These are phyloP conservation scores for Ferrisia virgata DNA, from an alignment of 2,888 invertebrate species.

Conservation along the genomic window DNA sequence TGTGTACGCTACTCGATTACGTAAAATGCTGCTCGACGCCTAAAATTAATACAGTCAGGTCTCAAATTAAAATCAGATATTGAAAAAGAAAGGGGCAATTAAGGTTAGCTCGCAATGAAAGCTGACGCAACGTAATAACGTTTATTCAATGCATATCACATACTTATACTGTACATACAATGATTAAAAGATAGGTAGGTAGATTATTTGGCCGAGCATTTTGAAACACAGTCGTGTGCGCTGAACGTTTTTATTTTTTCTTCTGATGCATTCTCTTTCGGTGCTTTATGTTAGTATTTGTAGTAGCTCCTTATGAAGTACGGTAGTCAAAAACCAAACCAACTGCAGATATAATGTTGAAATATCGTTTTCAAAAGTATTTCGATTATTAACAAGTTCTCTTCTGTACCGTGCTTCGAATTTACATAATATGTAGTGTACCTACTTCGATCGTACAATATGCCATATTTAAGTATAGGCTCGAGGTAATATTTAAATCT, in stretches of 20 bases:
- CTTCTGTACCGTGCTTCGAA: neutral
- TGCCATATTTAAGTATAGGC: neutral
- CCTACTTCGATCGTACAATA: neutral
- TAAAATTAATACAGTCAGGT: constrained; percentile 3
- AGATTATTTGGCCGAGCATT: neutral
- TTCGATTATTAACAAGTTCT: neutral
- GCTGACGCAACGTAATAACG: constrained; percentile 14
- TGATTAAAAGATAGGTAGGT: neutral
- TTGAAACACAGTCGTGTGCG: constrained; percentile 4
- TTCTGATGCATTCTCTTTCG: neutral
- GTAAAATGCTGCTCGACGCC: neutral
- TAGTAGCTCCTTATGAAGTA: neutral
- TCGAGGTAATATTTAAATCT: neutral
- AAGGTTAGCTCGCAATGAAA: constrained; percentile 9
- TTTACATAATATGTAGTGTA: constrained; percentile 10
- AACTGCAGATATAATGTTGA: neutral
- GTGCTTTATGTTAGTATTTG: too few relatives aligned
- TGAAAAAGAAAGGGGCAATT: constrained; percentile 17
- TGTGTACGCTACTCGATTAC: neutral
- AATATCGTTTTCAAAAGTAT: neutral
- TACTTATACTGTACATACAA: neutral
- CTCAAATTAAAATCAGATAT: constrained; percentile 5
- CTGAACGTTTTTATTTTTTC: neutral
- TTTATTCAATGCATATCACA: constrained; percentile 14
- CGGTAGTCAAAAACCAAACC: neutral